Evolutionary conservation across 1,140 invertebrate genomes (phyloP), one percentile per base, ranked within the genome.

Genomic region (Helicoverpa zea): DNA sequence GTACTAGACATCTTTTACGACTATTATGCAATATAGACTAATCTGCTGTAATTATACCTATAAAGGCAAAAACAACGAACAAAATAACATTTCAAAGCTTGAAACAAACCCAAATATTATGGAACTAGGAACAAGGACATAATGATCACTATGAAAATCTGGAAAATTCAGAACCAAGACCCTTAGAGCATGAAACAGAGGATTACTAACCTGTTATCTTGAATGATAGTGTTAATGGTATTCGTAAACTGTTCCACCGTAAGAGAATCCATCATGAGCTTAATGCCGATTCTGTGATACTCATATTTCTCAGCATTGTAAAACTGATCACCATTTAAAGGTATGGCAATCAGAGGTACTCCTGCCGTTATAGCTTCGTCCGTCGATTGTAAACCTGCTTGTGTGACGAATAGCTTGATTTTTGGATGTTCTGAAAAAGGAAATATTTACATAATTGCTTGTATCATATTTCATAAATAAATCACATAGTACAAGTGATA

Each of bases 291-390:
- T 18, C 84, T 84, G 11, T 87, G 84, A 18, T 80, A 70, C 29
- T 82, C 73, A 70, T 88, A 89, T 68, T 86, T 85, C 18, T 89
- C 83, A 1, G 84, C 89, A 83, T 95, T 95, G 13, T 87, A 85
- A 77, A 86, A 87, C 77, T 95, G 94, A 63, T 94, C 94, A 4
- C 47, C 89, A 1, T 92, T 68, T 63, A 94, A 89, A 5, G 94
- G 92, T 18, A 95, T 89, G 93, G 23, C 70, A 23, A 73, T 54
- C 13, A 74, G 54, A 7, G 72, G 54, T 1, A 74, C 72, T 9
- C 72, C 72, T 23, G 68, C 89, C 76, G 95, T 94, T 11, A 96
- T 92, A 0, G 96, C 95, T 88, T 97, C 96, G 47, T 70, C 66
- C 16, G 70, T 73, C 35, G 70, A 73, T 14, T 74, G 72, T 3